A percentile compares a stretch with the other conserved stretches of the same genome.
Evolutionary conservation across 2,797 vertebrate species (phyloP).

Genomic region (Ibycter americanus): DNA sequence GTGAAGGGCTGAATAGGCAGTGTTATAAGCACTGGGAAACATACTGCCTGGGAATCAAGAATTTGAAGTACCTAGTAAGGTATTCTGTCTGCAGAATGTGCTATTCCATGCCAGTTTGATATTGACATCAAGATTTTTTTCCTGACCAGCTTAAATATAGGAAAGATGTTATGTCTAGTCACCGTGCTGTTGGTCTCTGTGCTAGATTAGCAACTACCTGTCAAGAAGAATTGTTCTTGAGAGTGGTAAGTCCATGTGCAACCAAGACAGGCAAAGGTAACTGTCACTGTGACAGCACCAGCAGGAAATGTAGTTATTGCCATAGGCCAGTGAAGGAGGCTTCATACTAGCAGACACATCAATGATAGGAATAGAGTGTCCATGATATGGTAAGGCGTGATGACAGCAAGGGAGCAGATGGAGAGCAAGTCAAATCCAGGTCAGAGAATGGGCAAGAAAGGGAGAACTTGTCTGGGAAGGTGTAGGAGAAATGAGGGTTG

Average conservation of each 20-base stretch:
- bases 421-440: not conserved
- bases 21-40: not conserved
- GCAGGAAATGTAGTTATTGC: not conserved
- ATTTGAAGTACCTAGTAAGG: not conserved
- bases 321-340: not conserved
- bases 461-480: not conserved
- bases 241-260: not conserved
- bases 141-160: not conserved
- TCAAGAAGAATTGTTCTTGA: not conserved
- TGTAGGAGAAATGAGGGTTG: not conserved
- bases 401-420: not conserved
- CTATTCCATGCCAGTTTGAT: not conserved
- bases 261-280: not conserved
- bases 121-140: not conserved
- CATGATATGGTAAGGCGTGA: not conserved
- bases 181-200: not conserved
- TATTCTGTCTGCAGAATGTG: not conserved
- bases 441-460: not conserved
- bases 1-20: not conserved
- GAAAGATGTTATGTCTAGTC: not conserved
- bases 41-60: not conserved
- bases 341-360: not conserved
- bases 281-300: not conserved
- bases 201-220: not conserved
- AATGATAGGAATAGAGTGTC: not conserved